Evolutionary conservation across 2,888 invertebrate species (phyloP).

Genomic region (Drosophila paranaensis): DNA sequence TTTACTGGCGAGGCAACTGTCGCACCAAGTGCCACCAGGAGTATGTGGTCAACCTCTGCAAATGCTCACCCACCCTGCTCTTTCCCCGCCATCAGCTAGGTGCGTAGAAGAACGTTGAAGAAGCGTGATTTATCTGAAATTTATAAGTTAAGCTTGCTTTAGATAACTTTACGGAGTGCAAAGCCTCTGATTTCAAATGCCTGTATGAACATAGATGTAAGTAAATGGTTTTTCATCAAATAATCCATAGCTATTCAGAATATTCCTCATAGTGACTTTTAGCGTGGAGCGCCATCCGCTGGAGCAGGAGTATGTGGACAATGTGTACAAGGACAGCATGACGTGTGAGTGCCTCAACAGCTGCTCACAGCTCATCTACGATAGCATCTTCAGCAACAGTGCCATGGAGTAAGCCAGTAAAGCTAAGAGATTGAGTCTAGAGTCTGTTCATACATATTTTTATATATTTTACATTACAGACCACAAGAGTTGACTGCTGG

Average conservation of each 20-base stretch:
- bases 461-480: slow-evolving; percentile 24
- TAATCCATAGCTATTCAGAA: too few species aligned
- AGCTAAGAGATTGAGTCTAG: too few species aligned
- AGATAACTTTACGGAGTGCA: slow-evolving; percentile 79
- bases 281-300: slow-evolving; percentile 62
- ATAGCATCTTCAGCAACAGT: slow-evolving; percentile 57
- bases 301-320: slow-evolving; percentile 71
- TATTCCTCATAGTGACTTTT: slow-evolving; percentile 50
- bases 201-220: slow-evolving; percentile 76
- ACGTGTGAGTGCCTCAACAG: slow-evolving; percentile 81
- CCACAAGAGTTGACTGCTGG: slow-evolving; percentile 27
- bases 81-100: slow-evolving; percentile 75
- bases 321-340: slow-evolving; percentile 74
- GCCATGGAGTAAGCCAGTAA: slow-evolving; percentile 61
- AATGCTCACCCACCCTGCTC: slow-evolving; percentile 78
- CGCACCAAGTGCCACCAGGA: slow-evolving; percentile 82
- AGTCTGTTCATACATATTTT: too few species aligned
- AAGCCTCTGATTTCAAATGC: slow-evolving; percentile 78
- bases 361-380: slow-evolving; percentile 76
- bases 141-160: not conserved
- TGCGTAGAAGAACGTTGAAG: slow-evolving; percentile 12
- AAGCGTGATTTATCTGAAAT: not conserved
- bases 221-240: slow-evolving; percentile 8
- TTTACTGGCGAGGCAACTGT: slow-evolving; percentile 82
- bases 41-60: slow-evolving; percentile 74